A percentile compares a stretch with the other conserved stretches of the same genome.
Conservation (phyloP, 2,113 vertebrate genomes). For the Sardina pilchardus region DNA sequence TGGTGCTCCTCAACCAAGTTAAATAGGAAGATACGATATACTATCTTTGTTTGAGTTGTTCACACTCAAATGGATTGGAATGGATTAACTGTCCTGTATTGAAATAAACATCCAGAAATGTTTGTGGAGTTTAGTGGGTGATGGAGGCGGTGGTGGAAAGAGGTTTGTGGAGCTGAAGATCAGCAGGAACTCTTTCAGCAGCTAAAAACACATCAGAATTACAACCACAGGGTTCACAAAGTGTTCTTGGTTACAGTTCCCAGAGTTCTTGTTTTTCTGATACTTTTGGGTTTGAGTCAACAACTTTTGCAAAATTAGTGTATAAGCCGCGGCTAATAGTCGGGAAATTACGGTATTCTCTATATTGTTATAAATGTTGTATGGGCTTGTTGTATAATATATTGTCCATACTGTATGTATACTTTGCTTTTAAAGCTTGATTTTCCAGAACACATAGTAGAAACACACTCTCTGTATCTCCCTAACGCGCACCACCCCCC, state of each 20-base stretch:
- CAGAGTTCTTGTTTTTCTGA: neutral
- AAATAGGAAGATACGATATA: neutral
- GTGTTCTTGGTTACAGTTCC: neutral
- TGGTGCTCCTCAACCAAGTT: neutral
- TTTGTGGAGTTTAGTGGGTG: neutral
- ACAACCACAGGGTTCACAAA: neutral
- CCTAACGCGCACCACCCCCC: no score
- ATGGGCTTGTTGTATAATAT: no score
- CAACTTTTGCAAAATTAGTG: no score
- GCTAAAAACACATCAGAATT: neutral
- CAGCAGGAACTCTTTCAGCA: neutral
- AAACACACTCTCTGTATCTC: no score
- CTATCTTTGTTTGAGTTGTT: neutral
- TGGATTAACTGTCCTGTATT: neutral
- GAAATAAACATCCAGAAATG: neutral
- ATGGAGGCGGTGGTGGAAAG: neutral
- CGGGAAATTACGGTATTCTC: no score
- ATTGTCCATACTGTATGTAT: no score
- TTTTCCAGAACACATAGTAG: no score
- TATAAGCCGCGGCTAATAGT: no score
- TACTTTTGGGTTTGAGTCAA: no score
- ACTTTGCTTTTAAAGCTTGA: no score
- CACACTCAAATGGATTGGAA: neutral
- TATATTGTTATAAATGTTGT: no score
- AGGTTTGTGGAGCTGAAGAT: neutral